These are phyloP conservation scores for Drosophila gaucha DNA, from an alignment of 2,888 invertebrate genomes.

Conservation along the genomic window DNA sequence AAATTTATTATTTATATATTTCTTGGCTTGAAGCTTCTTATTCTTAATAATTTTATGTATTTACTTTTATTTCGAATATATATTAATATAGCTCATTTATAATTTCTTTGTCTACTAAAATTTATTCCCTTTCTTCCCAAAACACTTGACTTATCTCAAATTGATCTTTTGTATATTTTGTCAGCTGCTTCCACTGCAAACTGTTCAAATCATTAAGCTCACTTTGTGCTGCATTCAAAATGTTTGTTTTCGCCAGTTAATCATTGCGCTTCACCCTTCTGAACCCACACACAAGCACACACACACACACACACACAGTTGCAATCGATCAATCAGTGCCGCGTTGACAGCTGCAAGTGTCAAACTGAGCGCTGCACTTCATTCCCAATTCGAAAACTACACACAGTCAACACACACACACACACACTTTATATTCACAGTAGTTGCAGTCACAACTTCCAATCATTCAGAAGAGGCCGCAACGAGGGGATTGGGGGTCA, in stretches of 20 bases:
- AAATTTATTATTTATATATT: too few species aligned
- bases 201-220: slow-evolving; percentile 16
- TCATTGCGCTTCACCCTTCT: slow-evolving; percentile 29
- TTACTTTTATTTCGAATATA: neutral
- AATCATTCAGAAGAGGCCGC: slow-evolving; percentile 21
- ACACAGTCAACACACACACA: slow-evolving; percentile 3
- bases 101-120: neutral
- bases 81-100: neutral
- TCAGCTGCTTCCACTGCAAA: neutral
- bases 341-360: slow-evolving; percentile 78
- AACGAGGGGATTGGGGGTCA: neutral
- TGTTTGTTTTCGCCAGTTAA: slow-evolving; percentile 50
- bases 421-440: slow-evolving; percentile 1
- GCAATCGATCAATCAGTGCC: slow-evolving; percentile 67
- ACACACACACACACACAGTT: slow-evolving; percentile 12
- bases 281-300: slow-evolving; percentile 1
- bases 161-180: slow-evolving; percentile 13
- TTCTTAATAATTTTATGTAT: neutral
- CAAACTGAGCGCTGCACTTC: slow-evolving; percentile 73
- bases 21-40: too few species aligned
- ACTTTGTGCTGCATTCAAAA: slow-evolving; percentile 7
- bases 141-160: slow-evolving; percentile 9
- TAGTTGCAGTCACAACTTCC: slow-evolving; percentile 35
- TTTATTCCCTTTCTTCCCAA: neutral
- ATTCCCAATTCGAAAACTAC: slow-evolving; percentile 29